Evolutionary conservation across 2,113 vertebrate genomes (phyloP).

Genomic region (Engraulis encrasicolus): DNA sequence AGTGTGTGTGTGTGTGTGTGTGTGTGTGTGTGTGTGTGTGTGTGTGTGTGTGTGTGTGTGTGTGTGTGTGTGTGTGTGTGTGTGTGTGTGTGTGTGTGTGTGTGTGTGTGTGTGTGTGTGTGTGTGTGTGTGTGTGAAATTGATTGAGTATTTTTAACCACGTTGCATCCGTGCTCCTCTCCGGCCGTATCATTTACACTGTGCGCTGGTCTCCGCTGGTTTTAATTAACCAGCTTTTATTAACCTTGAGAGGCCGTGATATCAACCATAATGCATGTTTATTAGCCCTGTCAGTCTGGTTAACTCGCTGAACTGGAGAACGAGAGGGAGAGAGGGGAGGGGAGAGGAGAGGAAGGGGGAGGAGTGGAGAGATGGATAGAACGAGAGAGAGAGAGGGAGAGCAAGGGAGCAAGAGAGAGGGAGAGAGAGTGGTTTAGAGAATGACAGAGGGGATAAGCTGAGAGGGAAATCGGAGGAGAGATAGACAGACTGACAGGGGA

Average conservation of each 20-base stretch:
- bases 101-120: slow-evolving; percentile 32
- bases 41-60: slow-evolving; percentile 31
- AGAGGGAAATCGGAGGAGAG: too few relatives aligned
- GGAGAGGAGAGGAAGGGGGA: background rate
- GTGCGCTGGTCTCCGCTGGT: background rate
- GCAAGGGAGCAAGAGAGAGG: too few relatives aligned
- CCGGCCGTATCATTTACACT: background rate
- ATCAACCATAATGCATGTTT: slow-evolving; percentile 24
- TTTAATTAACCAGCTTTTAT: slow-evolving; percentile 26
- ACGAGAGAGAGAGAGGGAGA: background rate
- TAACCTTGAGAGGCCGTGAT: slow-evolving; percentile 29
- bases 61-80: background rate
- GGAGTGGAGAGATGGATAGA: background rate
- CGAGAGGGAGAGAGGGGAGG: background rate
- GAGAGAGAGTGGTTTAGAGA: too few relatives aligned
- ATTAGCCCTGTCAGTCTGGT: slow-evolving; percentile 27
- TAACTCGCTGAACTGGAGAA: background rate
- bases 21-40: slow-evolving; percentile 20
- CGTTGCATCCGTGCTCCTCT: background rate
- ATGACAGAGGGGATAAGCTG: too few relatives aligned
- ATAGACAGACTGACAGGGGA: too few relatives aligned
- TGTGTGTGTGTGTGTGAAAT: slow-evolving; percentile 19
- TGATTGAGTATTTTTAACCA: background rate
- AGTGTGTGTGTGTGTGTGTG: background rate
- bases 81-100: slow-evolving; percentile 22